Base-by-base conservation (phyloP, 1,140 invertebrate species). In the Diachasma alloeum region DNA sequence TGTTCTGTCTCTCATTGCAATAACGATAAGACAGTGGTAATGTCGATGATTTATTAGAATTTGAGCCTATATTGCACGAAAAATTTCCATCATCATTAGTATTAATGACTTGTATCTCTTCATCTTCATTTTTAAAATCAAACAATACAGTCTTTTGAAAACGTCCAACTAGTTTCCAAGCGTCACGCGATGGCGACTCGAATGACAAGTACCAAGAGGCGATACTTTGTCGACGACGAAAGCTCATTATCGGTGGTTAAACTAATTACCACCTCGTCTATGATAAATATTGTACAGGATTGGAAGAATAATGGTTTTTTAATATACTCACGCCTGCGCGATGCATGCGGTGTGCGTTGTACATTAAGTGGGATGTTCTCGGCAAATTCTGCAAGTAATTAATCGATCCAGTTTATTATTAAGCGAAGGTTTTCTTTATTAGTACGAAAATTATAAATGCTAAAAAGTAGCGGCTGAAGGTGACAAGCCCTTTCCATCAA, bases 301-400 rank as follows among this genome's bases (percentile, higher is more conserved):
- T 63, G 26, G 26, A 17, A 46, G 39, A 71, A 53, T 73, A 19
- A 39, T 22, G 37, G 59, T 44, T 66, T 13, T 36, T 59, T 63
- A 67, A 74, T 46, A 39, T 53, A 94, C 93, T 95, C 92, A 96
- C 95, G 92, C 92, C 94, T 92, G 88, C 95, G 91, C 78, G 93
- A 91, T 84, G 93, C 94, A 90, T 96, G 95, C 76, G 95, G 95
- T 88, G 94, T 95, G 83, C 95, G 93, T 90, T 94, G 94, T 88
- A 93, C 95, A 80, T 94, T 94, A 84, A 93, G 92, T 73, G 95
- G 95, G 87, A 96, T 90, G 89, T 94, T 95, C 90, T 96, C 95
- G 79, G 94, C 95, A 86, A 95, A 95, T 92, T 96, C 95, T 96
- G 88, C 73, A 91, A 90, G 83, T 84, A 72, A 74, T 53, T 80